Conservation (phyloP, 2,797 vertebrate genomes). For the Pampus argenteus region DNA sequence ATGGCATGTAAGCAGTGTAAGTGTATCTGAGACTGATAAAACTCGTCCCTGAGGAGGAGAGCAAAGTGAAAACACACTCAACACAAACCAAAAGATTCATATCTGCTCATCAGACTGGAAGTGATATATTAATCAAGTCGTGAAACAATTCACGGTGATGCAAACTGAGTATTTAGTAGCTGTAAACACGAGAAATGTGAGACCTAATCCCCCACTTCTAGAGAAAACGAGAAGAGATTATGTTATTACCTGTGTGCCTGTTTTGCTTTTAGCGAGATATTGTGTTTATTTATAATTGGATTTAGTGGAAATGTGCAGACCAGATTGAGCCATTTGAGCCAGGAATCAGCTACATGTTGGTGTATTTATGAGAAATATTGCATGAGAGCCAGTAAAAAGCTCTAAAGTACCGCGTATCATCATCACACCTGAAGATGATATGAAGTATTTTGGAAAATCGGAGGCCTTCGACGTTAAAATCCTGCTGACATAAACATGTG, state of each 20-base stretch:
- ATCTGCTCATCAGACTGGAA: conserved; percentile 29
- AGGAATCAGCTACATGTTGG: not conserved
- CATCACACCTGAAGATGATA: not conserved
- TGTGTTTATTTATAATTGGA: conserved; percentile 8
- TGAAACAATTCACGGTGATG: conserved; percentile 5
- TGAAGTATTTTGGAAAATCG: too few relatives aligned
- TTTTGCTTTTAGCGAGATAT: not conserved
- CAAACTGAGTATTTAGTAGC: conserved; percentile 22
- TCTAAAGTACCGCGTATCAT: too few relatives aligned
- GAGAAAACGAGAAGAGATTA: conserved; percentile 6
- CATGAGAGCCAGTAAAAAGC: too few relatives aligned
- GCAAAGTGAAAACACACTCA: conserved; percentile 46
- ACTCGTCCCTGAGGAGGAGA: conserved; percentile 57
- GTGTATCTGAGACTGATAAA: conserved; percentile 63
- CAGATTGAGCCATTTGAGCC: not conserved
- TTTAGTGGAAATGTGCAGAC: not conserved
- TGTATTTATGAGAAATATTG: too few relatives aligned
- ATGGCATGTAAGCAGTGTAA: conserved; percentile 39
- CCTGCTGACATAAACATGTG: not conserved
- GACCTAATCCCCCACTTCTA: not conserved
- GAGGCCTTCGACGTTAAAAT: not conserved
- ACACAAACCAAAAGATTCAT: conserved; percentile 6
- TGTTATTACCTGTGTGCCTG: conserved; percentile 1
- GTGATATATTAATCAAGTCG: conserved; percentile 28
- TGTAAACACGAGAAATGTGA: conserved; percentile 33